A percentile compares a stretch with the other conserved stretches of the same genome.
phyloP scores from a whole-genome alignment of 2,888 invertebrate genomes.

The Macrophya alboannulata region DNA sequence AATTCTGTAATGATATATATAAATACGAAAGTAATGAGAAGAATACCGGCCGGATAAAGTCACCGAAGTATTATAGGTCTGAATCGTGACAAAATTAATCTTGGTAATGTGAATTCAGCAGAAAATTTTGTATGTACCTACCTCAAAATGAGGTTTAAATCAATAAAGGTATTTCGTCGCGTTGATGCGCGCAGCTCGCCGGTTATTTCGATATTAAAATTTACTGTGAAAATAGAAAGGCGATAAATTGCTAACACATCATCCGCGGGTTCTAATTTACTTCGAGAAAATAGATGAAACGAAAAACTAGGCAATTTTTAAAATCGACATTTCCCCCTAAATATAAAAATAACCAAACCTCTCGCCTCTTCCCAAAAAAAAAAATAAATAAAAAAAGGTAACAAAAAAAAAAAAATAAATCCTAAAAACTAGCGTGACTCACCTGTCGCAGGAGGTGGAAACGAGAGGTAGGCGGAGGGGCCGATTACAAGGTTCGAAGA shows the following conservation, averaged over 20 bases:
- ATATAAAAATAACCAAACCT: background rate
- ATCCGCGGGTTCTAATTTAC: background rate
- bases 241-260: background rate
- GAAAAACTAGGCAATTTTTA: background rate
- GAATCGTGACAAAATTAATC: constrained; percentile 48
- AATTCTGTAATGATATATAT: background rate
- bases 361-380: background rate
- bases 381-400: background rate
- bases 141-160: constrained; percentile 43
- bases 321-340: background rate
- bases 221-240: background rate
- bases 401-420: background rate
- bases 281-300: background rate
- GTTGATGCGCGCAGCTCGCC: background rate
- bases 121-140: background rate
- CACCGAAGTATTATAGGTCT: background rate
- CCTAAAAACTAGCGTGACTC: constrained; percentile 16
- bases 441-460: constrained; percentile 37
- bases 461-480: background rate
- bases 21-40: background rate
- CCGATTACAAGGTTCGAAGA: constrained; percentile 22
- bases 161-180: constrained; percentile 8
- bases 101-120: background rate
- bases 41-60: background rate
- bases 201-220: constrained; percentile 14